Evolutionary conservation across 1,140 invertebrate species (phyloP), one percentile per base, ranked within the genome.

Genomic region (Diploscapter pachys): DNA sequence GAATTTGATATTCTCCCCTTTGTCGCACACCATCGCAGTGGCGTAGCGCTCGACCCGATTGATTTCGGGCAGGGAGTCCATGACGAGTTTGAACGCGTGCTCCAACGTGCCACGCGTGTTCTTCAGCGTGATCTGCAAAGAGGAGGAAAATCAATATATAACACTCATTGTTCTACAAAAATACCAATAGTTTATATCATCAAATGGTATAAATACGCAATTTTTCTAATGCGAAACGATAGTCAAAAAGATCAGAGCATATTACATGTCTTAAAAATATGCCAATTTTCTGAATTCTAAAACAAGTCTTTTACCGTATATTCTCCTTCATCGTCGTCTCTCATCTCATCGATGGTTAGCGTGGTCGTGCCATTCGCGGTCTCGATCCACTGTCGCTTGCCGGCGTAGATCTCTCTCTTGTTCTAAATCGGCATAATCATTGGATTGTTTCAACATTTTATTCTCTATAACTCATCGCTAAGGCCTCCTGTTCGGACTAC

Each of bases 301-400:
- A 65, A 48, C 31, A 9, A 4, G 5, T 57, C 13, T 8, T 54
- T 31, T 56, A 63, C 52, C 9, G 49, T 5, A 11, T 73, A 73
- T 49, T 75, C 59, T 59, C 75, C 70, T 61, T 76, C 75, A 64
- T 76, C 75, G n/a, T 76, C 75, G 48, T 76, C 75, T 72, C 75
- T 64, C 61, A 76, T 76, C 51, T 76, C 75, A 67, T 71, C 75
- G 63, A 76, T 63, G 2, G 75, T 72, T 11, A 76, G 53, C 8
- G 63, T 57, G 9, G 70, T 66, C 4, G 63, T 52, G 56, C 55
- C 63, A 6, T 55, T 6, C 5, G 63, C 48, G 5, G 48, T 76
- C 51, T 76, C 75, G 68, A 76, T 76, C 75, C 75, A 76, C 55
- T 64, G 59, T 53, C 75, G 31, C 62, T 76, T 72, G 54, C 65